phyloP scores from a whole-genome alignment of 1,140 invertebrate species.

The Plectrocnemia conspersa region DNA sequence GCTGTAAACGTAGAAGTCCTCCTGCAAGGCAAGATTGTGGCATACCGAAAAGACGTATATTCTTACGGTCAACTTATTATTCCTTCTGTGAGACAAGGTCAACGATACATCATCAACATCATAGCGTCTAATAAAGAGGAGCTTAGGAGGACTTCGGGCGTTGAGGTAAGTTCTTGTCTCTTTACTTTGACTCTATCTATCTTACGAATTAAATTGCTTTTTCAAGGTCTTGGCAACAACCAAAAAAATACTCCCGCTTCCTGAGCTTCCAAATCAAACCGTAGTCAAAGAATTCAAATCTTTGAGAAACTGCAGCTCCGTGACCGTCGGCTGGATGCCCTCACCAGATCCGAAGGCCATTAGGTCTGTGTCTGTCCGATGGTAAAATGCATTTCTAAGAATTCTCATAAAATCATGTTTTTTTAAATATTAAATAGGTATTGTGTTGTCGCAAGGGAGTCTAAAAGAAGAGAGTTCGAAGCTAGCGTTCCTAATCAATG shows the following conservation, averaged over 20 bases:
- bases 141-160: constrained; percentile 38
- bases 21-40: constrained; percentile 32
- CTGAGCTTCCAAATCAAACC: constrained; percentile 41
- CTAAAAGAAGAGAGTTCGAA: constrained; percentile 29
- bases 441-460: constrained; percentile 41
- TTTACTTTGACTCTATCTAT: neutral
- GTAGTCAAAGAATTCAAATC: constrained; percentile 40
- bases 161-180: constrained; percentile 42
- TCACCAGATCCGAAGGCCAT: constrained; percentile 37
- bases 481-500: constrained; percentile 45
- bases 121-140: constrained; percentile 39
- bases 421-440: constrained; percentile 37
- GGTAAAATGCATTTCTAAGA: no score
- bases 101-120: constrained; percentile 40
- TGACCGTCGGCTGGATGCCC: constrained; percentile 47
- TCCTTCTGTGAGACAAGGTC: constrained; percentile 35
- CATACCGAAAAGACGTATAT: constrained; percentile 36
- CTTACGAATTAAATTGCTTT: constrained; percentile 1
- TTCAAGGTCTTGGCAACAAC: constrained; percentile 44
- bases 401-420: neutral
- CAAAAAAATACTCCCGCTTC: constrained; percentile 41
- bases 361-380: constrained; percentile 20
- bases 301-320: constrained; percentile 42
- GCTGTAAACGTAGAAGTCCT: constrained; percentile 39
- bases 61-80: constrained; percentile 40